Base-by-base conservation (phyloP, 2,888 invertebrate species). In the Caenorhabditis sp. region DNA sequence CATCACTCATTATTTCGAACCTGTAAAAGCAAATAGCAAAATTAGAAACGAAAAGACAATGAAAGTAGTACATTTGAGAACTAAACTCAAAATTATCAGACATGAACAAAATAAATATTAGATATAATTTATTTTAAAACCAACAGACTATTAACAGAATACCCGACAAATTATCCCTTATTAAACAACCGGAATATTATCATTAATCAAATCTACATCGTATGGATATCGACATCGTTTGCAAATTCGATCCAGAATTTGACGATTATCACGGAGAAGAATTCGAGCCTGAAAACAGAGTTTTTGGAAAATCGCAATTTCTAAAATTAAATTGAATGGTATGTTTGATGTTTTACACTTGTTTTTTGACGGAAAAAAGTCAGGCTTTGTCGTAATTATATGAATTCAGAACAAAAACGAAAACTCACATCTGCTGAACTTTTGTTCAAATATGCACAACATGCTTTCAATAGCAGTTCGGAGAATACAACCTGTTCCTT, bases 1-100 rank as follows among this genome's bases (percentile, higher is more conserved):
- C 83, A 70, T 86, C 85, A 25, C 80, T 80, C 85, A 84, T 84
- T 70, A 20, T 64, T 58, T 21, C 7, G n/a, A 52, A 52, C 17
- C 43, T 43, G 43, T 8, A 53, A 56, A 21, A 53, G 4, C 10
- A 56, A 56, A 26, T 56, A 56, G 5, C 8, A 53, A 53, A 8
- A 21, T 2, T 7, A 21, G 26, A 58, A 17, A 31, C 20, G 3
- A 36, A 58, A 31, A 36, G 3, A 36, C 36, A 36, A 36, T 14
- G 1, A 23, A 58, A 20, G 26, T 8, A 56, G 25, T 26, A 23
- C 10, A 56, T 26, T 26, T 4, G 26, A n/a, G 17, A 25, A 36
- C 14, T 5, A n/a, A 58, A 56, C 56, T 23, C 56, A 31, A 36
- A 31, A 36, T 20, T 7, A 36, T 17, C 1, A 56, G 17, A 21